A percentile compares a stretch with the other conserved stretches of the same genome.
phyloP scores from a whole-genome alignment of 2,797 vertebrate genomes.

The Poeciliopsis gracilis region DNA sequence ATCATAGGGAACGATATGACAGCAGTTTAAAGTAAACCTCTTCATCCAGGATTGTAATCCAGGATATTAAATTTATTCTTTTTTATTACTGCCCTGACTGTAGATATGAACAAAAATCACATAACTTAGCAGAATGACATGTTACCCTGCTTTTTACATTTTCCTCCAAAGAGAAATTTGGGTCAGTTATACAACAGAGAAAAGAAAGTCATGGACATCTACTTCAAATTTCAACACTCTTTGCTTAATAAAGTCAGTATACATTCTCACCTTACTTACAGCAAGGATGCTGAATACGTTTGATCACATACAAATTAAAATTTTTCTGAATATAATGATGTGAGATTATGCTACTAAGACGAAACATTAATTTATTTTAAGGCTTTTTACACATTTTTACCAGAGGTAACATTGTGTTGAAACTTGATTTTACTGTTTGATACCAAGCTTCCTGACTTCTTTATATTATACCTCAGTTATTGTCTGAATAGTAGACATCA shows the following conservation, averaged over 20 bases:
- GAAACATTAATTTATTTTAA: background rate
- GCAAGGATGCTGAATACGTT: background rate
- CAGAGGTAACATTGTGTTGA: background rate
- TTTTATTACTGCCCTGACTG: background rate
- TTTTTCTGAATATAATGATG: background rate
- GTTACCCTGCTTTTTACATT: background rate
- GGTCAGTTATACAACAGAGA: background rate
- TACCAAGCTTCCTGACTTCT: background rate
- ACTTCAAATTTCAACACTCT: background rate
- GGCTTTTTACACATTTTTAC: background rate
- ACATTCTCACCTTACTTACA: background rate
- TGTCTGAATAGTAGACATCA: constrained; percentile 24
- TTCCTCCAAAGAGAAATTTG: background rate
- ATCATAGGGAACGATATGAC: background rate
- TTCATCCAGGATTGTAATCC: background rate
- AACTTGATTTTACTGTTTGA: background rate
- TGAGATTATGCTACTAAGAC: background rate
- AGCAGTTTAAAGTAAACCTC: background rate
- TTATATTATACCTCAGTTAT: constrained; percentile 19
- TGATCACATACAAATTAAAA: background rate
- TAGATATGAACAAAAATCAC: background rate
- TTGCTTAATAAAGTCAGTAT: background rate
- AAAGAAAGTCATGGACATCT: background rate
- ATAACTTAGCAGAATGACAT: background rate
- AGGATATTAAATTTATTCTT: background rate